Conservation (phyloP, 2,888 invertebrate genomes). For the Baccha elongata region DNA sequence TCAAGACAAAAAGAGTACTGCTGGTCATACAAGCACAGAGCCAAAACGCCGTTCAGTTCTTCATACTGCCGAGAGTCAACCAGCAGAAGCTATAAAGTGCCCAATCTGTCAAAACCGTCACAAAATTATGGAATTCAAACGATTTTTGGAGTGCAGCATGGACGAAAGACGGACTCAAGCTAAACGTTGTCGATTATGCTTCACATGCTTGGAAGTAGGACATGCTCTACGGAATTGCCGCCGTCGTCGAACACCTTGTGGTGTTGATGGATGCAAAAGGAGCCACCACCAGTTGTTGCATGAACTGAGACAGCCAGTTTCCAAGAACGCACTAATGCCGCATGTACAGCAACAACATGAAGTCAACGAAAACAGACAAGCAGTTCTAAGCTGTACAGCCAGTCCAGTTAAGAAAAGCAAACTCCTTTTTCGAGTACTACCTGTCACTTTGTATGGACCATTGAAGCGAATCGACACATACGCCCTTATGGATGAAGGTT, state of each 20-base stretch:
- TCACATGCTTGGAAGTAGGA: no score
- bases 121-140: no score
- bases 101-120: no score
- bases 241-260: not conserved
- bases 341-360: not conserved
- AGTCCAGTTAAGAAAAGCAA: not conserved
- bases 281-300: not conserved
- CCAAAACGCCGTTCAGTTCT: no score
- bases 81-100: no score
- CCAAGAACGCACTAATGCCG: not conserved
- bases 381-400: no score
- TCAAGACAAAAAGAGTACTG: no score
- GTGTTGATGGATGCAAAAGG: not conserved
- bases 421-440: conserved; percentile 45
- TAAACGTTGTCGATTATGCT: no score
- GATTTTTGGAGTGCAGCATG: no score
- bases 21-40: no score
- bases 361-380: not conserved
- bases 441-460: conserved; percentile 43
- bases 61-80: no score
- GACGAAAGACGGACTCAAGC: no score
- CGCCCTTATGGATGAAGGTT: conserved; percentile 57
- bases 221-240: not conserved
- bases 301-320: not conserved
- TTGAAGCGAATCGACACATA: conserved; percentile 26